Conservation (phyloP, 2,113 vertebrate genomes). For the Polyodon spathula region DNA sequence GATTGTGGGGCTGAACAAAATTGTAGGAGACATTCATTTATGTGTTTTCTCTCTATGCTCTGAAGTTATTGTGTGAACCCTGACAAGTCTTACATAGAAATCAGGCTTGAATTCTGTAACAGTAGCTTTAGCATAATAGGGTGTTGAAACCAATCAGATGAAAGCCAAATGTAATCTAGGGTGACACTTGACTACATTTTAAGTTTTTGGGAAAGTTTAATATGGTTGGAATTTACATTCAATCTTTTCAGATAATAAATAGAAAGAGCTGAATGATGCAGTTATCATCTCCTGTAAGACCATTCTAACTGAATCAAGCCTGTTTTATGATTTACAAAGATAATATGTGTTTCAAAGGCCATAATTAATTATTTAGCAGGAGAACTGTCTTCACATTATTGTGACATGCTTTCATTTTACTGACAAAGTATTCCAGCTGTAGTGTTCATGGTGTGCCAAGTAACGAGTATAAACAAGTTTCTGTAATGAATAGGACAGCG, state of each 20-base stretch:
- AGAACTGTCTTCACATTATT: too few species aligned
- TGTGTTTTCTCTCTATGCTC: too few species aligned
- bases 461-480: too few species aligned
- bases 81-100: conserved; percentile 19
- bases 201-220: conserved; percentile 38
- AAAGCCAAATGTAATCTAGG: conserved; percentile 32
- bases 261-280: conserved; percentile 33
- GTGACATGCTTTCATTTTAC: too few species aligned
- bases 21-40: too few species aligned
- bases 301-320: too few species aligned
- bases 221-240: conserved; percentile 47
- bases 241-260: conserved; percentile 38
- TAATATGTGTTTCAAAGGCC: too few species aligned
- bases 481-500: too few species aligned
- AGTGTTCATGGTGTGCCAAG: too few species aligned
- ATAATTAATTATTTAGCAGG: too few species aligned
- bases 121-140: conserved; percentile 51
- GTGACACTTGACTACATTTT: conserved; percentile 50
- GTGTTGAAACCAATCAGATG: conserved; percentile 54
- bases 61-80: conserved; percentile 29
- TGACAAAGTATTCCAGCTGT: too few species aligned
- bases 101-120: conserved; percentile 20
- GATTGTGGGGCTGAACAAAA: background rate
- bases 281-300: conserved; percentile 38
- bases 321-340: too few species aligned